phyloP scores from a whole-genome alignment of 2,113 vertebrate species.

The Atractosteus spatula region DNA sequence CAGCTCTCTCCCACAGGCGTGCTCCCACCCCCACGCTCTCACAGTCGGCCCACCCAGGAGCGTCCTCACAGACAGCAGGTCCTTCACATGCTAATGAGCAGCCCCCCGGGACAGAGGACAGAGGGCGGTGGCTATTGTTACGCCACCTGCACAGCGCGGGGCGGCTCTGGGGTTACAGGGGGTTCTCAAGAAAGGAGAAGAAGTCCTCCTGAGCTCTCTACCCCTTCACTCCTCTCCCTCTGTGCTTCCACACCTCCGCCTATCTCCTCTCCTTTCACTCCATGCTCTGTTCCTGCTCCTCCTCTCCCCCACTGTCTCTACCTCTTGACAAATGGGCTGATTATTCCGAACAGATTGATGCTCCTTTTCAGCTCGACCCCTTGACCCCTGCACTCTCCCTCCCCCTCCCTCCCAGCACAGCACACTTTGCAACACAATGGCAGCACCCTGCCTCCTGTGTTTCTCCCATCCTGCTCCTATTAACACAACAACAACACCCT shows the following conservation, averaged over 20 bases:
- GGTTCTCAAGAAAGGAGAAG: slow-evolving; percentile 60
- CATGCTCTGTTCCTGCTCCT: not conserved
- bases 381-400: not conserved
- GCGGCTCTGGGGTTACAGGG: slow-evolving; percentile 63
- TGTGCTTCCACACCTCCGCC: not conserved
- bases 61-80: too few species aligned
- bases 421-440: slow-evolving; percentile 73
- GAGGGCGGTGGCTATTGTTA: too few species aligned
- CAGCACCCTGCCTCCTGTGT: slow-evolving; percentile 48
- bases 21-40: too few species aligned
- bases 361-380: not conserved
- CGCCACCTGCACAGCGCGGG: too few species aligned
- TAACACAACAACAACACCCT: too few species aligned
- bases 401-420: not conserved
- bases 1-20: too few species aligned
- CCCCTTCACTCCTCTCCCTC: not conserved
- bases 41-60: too few species aligned
- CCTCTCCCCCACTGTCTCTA: not conserved
- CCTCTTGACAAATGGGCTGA: not conserved
- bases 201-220: slow-evolving; percentile 37
- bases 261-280: not conserved
- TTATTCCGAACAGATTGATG: not conserved
- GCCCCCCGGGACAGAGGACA: too few species aligned
- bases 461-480: too few species aligned
- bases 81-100: too few species aligned